Conservation (phyloP, 2,113 vertebrate species). For the Archocentrus centrarchus region DNA sequence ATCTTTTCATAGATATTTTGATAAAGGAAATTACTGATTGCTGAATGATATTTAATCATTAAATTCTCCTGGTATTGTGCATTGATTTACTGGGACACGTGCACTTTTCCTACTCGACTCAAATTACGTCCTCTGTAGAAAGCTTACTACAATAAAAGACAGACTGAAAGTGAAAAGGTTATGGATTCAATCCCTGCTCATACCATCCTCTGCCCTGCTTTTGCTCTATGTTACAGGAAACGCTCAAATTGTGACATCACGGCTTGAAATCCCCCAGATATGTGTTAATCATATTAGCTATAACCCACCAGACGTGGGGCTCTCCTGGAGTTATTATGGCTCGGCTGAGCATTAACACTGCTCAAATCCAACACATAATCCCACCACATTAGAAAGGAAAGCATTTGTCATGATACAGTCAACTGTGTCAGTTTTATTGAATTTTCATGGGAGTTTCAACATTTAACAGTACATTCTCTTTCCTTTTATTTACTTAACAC, state of each 20-base stretch:
- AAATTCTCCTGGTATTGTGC: background rate
- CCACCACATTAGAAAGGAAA: background rate
- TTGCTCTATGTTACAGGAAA: background rate
- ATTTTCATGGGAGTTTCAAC: constrained; percentile 27
- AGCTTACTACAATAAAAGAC: background rate
- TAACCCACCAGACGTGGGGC: background rate
- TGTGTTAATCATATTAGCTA: background rate
- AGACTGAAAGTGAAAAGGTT: background rate
- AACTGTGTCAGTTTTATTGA: constrained; percentile 20
- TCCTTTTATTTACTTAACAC: background rate
- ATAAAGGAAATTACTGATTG: background rate
- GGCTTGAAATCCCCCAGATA: background rate
- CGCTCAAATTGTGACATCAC: background rate
- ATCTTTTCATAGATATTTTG: background rate
- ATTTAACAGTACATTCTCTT: background rate
- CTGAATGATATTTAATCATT: background rate
- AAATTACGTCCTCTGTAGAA: background rate
- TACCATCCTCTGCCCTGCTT: too few relatives aligned
- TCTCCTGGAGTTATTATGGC: background rate
- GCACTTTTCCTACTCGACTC: too few relatives aligned
- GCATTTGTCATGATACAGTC: constrained; percentile 11
- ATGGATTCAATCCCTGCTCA: too few relatives aligned
- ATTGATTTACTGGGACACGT: background rate
- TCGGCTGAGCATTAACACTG: background rate
- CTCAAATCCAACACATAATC: constrained; percentile 3